These are phyloP conservation scores for Psittacula derbiana DNA, from an alignment of 2,797 vertebrate species.

Conservation along the genomic window DNA sequence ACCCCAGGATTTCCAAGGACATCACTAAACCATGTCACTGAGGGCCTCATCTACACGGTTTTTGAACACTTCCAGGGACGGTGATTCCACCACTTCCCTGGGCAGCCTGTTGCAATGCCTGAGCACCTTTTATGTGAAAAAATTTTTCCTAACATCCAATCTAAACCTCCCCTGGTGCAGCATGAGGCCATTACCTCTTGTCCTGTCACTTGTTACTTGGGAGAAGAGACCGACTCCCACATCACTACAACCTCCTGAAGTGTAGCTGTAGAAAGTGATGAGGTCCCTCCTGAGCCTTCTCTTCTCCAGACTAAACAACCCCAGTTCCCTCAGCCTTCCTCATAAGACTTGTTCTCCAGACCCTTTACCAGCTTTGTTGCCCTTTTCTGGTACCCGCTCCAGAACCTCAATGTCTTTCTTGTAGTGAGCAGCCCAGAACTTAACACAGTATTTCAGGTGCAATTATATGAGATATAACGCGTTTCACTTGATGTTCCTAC, in stretches of 20 bases:
- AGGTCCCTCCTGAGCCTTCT: background rate
- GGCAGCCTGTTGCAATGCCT: background rate
- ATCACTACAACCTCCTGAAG: background rate
- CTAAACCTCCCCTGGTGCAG: background rate
- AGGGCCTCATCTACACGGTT: background rate
- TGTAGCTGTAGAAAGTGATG: background rate
- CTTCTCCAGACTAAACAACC: background rate
- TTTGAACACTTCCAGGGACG: background rate
- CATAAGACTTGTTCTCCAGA: background rate
- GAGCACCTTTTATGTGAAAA: background rate
- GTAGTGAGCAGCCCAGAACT: background rate
- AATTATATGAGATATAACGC: background rate
- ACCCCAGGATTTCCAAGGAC: background rate
- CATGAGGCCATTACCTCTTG: background rate
- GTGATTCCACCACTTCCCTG: background rate
- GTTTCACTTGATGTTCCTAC: background rate
- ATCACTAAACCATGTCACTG: background rate
- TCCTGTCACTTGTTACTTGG: background rate
- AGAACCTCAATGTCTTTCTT: background rate
- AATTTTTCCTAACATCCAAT: background rate
- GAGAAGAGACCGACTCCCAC: background rate
- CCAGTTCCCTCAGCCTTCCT: background rate
- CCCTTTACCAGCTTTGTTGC: background rate
- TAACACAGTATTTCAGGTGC: background rate
- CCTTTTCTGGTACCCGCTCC: background rate